Evolutionary conservation across 2,888 invertebrate genomes (phyloP).

Genomic region (Caenorhabditis doughertyi): DNA sequence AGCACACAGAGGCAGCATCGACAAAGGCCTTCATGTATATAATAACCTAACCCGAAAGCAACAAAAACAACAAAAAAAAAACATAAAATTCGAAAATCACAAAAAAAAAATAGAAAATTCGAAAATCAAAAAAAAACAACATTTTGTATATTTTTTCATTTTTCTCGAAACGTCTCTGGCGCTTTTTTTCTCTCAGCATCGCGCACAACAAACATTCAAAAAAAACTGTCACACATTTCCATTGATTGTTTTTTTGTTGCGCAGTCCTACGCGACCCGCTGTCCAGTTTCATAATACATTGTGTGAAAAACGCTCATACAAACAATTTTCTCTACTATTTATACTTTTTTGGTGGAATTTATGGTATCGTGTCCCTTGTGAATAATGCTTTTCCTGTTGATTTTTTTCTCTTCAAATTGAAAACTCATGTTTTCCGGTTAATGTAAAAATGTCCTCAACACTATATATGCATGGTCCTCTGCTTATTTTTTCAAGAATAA

Average conservation of each 20-base stretch:
- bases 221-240: background rate
- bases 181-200: background rate
- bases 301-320: background rate
- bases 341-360: background rate
- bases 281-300: background rate
- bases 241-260: conserved; percentile 11
- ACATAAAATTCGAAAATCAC: too few relatives aligned
- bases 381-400: background rate
- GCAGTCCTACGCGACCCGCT: background rate
- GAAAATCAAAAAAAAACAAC: too few relatives aligned
- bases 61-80: too few relatives aligned
- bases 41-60: too few relatives aligned
- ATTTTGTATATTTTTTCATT: background rate
- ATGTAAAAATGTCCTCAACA: too few relatives aligned
- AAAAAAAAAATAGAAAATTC: too few relatives aligned
- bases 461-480: too few relatives aligned
- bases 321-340: background rate
- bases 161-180: background rate
- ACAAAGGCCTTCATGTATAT: too few relatives aligned
- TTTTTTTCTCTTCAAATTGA: background rate
- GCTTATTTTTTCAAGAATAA: too few relatives aligned
- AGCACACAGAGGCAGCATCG: too few relatives aligned
- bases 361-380: background rate
- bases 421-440: too few relatives aligned
- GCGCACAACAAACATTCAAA: background rate